These are phyloP conservation scores for Phaenicophaeus curvirostris DNA, from an alignment of 2,797 vertebrate species.

Conservation along the genomic window DNA sequence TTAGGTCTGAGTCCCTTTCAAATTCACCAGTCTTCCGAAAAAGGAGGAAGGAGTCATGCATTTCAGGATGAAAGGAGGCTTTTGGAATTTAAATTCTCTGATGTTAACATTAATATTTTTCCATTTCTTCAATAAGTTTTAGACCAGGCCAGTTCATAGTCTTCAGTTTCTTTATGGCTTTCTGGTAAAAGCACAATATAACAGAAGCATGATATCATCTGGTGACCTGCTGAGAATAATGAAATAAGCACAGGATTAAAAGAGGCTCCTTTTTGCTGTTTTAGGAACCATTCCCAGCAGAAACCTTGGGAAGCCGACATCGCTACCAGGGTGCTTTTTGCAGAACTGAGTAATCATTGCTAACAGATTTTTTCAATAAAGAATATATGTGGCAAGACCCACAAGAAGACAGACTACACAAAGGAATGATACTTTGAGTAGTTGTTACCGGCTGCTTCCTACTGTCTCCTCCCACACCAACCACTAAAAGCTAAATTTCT, in stretches of 20 bases:
- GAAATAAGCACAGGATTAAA: not conserved
- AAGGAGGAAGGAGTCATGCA: not conserved
- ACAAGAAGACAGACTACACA: not conserved
- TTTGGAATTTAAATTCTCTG: not conserved
- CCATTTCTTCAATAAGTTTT: not conserved
- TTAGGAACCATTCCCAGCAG: not conserved
- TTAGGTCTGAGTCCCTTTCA: not conserved
- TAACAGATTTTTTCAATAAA: not conserved
- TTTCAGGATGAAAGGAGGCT: not conserved
- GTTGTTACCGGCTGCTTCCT: not conserved
- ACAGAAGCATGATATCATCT: not conserved
- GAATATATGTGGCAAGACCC: not conserved
- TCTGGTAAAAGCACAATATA: not conserved
- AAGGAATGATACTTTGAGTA: not conserved
- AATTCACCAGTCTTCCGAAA: not conserved
- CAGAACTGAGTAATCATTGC: not conserved
- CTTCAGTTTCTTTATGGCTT: not conserved
- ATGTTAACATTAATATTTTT: not conserved
- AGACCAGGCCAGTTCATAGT: not conserved
- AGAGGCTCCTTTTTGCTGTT: not conserved
- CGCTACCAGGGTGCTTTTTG: not conserved
- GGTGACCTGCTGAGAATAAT: not conserved
- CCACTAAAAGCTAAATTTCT: not conserved
- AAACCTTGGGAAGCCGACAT: conserved; percentile 7
- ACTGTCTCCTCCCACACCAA: not conserved